Evolutionary conservation across 2,797 vertebrate species (phyloP).

Genomic region (Sebastes oblongus): DNA sequence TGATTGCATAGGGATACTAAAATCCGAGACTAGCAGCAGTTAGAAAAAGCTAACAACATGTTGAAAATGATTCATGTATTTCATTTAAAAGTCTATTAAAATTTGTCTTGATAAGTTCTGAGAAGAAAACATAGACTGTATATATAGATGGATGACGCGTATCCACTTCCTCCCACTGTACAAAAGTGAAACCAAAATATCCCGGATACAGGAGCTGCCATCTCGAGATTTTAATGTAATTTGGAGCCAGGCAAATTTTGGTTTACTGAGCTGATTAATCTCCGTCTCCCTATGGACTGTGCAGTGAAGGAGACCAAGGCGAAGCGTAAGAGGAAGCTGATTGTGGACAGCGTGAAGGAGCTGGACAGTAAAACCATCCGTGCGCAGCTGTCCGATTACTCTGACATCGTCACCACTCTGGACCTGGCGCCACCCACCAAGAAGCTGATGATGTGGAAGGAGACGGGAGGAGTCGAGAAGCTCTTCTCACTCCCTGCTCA

Average conservation of each 20-base stretch:
- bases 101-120: no score
- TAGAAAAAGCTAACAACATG: not conserved
- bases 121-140: no score
- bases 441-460: conserved; percentile 99
- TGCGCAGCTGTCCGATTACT: conserved; percentile 95
- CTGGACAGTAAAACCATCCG: conserved; percentile 97
- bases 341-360: conserved; percentile 96
- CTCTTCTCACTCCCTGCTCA: conserved; percentile 96
- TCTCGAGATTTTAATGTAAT: no score
- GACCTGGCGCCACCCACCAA: conserved; percentile 96
- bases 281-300: not conserved
- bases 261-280: not conserved
- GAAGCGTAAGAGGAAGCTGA: conserved; percentile 96
- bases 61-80: not conserved
- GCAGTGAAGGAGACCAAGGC: conserved; percentile 97
- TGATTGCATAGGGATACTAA: not conserved
- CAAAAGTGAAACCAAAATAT: no score
- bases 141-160: no score
- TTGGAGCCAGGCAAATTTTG: no score
- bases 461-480: conserved; percentile 95
- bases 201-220: no score
- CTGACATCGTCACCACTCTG: conserved; percentile 95
- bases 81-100: not conserved
- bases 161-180: no score
- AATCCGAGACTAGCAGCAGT: not conserved